A percentile compares a stretch with the other conserved stretches of the same genome.
Evolutionary conservation across 2,888 invertebrate species (phyloP).

Genomic region (Diadromus collaris): DNA sequence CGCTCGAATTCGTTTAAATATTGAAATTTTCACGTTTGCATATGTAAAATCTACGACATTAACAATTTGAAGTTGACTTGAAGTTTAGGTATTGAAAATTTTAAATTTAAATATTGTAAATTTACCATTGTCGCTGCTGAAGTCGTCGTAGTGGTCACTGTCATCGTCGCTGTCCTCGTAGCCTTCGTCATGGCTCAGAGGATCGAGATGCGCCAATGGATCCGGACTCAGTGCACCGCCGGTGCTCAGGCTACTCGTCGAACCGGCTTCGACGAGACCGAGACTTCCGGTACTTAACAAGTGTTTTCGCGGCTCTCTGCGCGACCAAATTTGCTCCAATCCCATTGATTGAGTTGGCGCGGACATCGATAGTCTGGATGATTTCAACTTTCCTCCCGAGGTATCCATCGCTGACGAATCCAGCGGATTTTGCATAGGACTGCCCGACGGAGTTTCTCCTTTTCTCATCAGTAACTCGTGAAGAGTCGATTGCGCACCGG

Average conservation of each 20-base stretch:
- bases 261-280: conserved; percentile 88
- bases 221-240: conserved; percentile 93
- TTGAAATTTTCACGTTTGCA: too few relatives aligned
- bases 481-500: conserved; percentile 80
- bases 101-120: neutral
- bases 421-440: conserved; percentile 62
- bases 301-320: conserved; percentile 93
- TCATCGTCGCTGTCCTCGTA: conserved; percentile 92
- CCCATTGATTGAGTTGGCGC: conserved; percentile 91
- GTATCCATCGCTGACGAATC: conserved; percentile 68
- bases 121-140: conserved; percentile 89
- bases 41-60: too few relatives aligned
- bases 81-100: too few relatives aligned
- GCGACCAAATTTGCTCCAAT: conserved; percentile 91
- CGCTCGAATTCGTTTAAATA: too few relatives aligned
- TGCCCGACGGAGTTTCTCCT: conserved; percentile 81
- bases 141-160: conserved; percentile 93
- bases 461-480: conserved; percentile 87
- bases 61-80: too few relatives aligned
- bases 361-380: conserved; percentile 90
- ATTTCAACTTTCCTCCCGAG: conserved; percentile 78
- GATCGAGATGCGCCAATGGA: conserved; percentile 81
- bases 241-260: conserved; percentile 90
- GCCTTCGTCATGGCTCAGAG: conserved; percentile 91
- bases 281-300: conserved; percentile 90